Evolutionary conservation across 2,113 vertebrate species (phyloP).

Genomic region (Triplophysa rosa): DNA sequence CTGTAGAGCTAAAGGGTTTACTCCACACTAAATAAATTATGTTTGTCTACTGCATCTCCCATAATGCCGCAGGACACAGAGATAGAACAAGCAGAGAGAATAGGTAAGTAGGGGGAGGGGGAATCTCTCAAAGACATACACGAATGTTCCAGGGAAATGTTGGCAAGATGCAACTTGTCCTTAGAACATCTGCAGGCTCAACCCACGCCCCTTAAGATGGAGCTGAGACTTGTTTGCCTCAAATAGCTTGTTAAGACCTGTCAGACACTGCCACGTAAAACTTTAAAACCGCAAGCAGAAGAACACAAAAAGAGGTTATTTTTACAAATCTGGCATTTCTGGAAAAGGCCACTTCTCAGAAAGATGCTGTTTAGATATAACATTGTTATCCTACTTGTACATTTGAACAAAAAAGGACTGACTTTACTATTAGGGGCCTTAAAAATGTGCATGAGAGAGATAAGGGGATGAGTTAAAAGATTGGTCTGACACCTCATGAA

Average conservation of each 20-base stretch:
- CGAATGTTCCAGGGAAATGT: slow-evolving; percentile 86
- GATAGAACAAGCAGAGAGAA: slow-evolving; percentile 72
- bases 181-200: slow-evolving; percentile 92
- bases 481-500: slow-evolving; percentile 28
- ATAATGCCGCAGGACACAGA: slow-evolving; percentile 83
- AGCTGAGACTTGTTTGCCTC: slow-evolving; percentile 96
- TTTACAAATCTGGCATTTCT: slow-evolving; percentile 5
- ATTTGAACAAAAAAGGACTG: slow-evolving; percentile 35
- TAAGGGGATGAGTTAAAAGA: slow-evolving; percentile 37
- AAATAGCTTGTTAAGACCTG: slow-evolving; percentile 86
- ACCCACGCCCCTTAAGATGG: slow-evolving; percentile 87
- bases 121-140: slow-evolving; percentile 78
- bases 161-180: slow-evolving; percentile 92
- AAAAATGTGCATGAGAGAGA: not conserved
- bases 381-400: slow-evolving; percentile 10
- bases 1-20: slow-evolving; percentile 64
- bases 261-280: slow-evolving; percentile 75
- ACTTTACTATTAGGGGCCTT: slow-evolving; percentile 7
- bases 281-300: slow-evolving; percentile 70
- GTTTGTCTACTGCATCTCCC: slow-evolving; percentile 72
- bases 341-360: slow-evolving; percentile 49
- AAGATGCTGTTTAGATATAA: slow-evolving; percentile 22
- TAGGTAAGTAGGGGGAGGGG: slow-evolving; percentile 72
- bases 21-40: slow-evolving; percentile 66
- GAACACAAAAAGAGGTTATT: slow-evolving; percentile 66